phyloP scores from a whole-genome alignment of 2,797 vertebrate genomes.

The Phoxinus dragarum region DNA sequence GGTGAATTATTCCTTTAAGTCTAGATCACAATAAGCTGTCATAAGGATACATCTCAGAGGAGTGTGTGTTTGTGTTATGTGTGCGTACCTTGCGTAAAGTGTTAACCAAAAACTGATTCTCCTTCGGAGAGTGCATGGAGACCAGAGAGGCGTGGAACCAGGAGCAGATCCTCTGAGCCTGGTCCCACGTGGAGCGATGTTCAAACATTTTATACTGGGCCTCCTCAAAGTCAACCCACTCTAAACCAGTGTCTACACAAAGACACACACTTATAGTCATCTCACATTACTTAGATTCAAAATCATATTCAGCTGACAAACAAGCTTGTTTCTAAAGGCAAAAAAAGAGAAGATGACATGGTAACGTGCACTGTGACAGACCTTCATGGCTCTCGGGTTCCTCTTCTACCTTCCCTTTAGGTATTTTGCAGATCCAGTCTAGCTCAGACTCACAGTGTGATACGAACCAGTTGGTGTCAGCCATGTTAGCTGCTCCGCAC shows the following conservation, averaged over 20 bases:
- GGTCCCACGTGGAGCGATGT: slow-evolving; percentile 92
- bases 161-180: slow-evolving; percentile 92
- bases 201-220: slow-evolving; percentile 94
- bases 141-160: slow-evolving; percentile 89
- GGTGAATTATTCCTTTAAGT: not conserved
- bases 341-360: not conserved
- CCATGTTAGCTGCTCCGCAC: slow-evolving; percentile 88
- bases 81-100: slow-evolving; percentile 85
- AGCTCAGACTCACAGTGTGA: slow-evolving; percentile 91
- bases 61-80: not conserved
- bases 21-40: not conserved
- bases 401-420: slow-evolving; percentile 86
- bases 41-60: not conserved
- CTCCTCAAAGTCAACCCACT: slow-evolving; percentile 91
- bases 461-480: slow-evolving; percentile 92
- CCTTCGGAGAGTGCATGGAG: slow-evolving; percentile 86
- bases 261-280: not conserved
- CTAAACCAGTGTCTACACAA: slow-evolving; percentile 75
- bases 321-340: not conserved
- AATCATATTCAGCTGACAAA: not conserved
- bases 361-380: slow-evolving; percentile 63
- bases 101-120: slow-evolving; percentile 88
- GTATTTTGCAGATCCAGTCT: slow-evolving; percentile 98
- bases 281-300: slow-evolving; percentile 5
- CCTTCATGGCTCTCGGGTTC: slow-evolving; percentile 86